Evolutionary conservation across 2,888 invertebrate genomes (phyloP), one percentile per base, ranked within the genome.

Genomic region (Rhamnusium bicolor): DNA sequence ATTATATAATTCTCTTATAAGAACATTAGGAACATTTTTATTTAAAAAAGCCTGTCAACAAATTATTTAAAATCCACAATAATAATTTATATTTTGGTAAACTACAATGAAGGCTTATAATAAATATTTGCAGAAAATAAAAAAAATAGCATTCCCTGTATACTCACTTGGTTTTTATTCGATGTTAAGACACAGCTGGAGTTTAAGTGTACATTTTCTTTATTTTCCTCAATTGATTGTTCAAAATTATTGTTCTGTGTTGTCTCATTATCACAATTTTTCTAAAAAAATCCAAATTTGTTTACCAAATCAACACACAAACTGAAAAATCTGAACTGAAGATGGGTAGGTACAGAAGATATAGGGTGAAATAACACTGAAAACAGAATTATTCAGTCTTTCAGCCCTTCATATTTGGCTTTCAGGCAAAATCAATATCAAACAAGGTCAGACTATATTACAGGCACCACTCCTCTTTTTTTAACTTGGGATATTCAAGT

Each of bases 381-480:
- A 76, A 74, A 77, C 73, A 69, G 76, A 71, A 74, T 71, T 66
- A 66, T 69, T 71, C 69, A 73, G 72, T 74, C 74, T 81, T 84
- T 83, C 81, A 83, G 80, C 79, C 77, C 74, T 71, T 77, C 77
- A 77, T 77, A 77, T 74, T 77, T 74, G 77, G 71, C 80, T 81
- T 74, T 76, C 78, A 77, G 77, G 82, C 71, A 84, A 84, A 85
- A 85, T 84, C 84, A 84, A 85, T 84, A 84, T 81, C 73, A 73
- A 83, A 83, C 85, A 84, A 85, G 84, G 85, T 83, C 83, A 81
- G 79, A 75, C 73, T n/a, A n/a, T 76, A 65, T 56, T 32, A 71
- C 40, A 68, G 63, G 63, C 75, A 80, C 73, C 81, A 80, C 81
- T 81, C 81, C 82, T 81, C 72, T 71, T 77, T 79, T 77, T 77